Percentiles rank a stretch among this genome's conserved stretches.
Evolutionary conservation across 1,140 invertebrate species (phyloP).

Genomic region (Tetramorium alpestre): DNA sequence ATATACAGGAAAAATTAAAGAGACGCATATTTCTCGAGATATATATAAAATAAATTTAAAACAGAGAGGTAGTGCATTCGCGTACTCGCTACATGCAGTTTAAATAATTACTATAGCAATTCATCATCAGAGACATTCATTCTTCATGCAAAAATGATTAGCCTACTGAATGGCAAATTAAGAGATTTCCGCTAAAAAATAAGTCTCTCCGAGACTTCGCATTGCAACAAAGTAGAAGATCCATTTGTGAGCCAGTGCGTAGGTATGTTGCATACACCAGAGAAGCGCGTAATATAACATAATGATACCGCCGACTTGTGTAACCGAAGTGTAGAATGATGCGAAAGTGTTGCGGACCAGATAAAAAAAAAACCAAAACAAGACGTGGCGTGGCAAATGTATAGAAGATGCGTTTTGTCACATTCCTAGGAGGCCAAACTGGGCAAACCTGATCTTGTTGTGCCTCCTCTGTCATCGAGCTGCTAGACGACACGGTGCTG

Average conservation of each 20-base stretch:
- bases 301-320: neutral
- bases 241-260: conserved; percentile 25
- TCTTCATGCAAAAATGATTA: conserved; percentile 76
- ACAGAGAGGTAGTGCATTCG: conserved; percentile 69
- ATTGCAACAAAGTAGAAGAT: conserved; percentile 30
- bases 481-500: conserved; percentile 81
- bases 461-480: conserved; percentile 81
- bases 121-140: conserved; percentile 70
- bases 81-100: conserved; percentile 77
- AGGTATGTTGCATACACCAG: conserved; percentile 9
- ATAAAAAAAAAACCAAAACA: conserved; percentile 53
- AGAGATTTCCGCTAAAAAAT: conserved; percentile 33
- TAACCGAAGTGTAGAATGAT: conserved; percentile 15
- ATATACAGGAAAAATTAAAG: conserved; percentile 80
- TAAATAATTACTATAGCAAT: conserved; percentile 65
- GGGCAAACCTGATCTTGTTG: conserved; percentile 84
- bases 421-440: conserved; percentile 76
- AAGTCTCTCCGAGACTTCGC: conserved; percentile 29
- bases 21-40: conserved; percentile 78
- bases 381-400: conserved; percentile 63
- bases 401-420: conserved; percentile 65
- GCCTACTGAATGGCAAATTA: conserved; percentile 67
- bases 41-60: conserved; percentile 72
- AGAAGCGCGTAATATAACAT: conserved; percentile 41
- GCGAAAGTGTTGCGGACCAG: conserved; percentile 23